Evolutionary conservation across 2,797 vertebrate genomes (phyloP).

Genomic region (Orestias chungarensis): DNA sequence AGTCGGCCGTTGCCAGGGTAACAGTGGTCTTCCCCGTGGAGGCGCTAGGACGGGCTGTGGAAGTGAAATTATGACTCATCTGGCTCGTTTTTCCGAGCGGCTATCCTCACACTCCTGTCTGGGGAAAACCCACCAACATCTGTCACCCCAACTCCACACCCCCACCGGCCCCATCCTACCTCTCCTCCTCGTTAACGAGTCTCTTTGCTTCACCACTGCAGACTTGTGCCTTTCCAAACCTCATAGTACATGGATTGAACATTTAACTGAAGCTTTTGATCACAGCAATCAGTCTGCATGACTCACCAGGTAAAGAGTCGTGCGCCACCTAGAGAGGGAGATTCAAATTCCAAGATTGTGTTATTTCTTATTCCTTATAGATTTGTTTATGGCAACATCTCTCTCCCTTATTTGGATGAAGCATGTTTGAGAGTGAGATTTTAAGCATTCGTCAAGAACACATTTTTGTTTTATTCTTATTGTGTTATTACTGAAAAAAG

Average conservation of each 20-base stretch:
- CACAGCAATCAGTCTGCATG: neutral
- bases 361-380: no score
- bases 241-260: neutral
- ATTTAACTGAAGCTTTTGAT: slow-evolving; percentile 26
- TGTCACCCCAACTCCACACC: slow-evolving; percentile 36
- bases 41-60: slow-evolving; percentile 10
- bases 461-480: neutral
- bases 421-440: neutral
- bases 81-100: slow-evolving; percentile 52
- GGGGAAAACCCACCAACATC: slow-evolving; percentile 73
- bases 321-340: slow-evolving; percentile 47
- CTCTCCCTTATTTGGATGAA: neutral
- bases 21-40: slow-evolving; percentile 68
- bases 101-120: slow-evolving; percentile 68
- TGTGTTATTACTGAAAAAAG: neutral
- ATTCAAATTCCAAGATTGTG: neutral
- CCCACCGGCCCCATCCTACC: neutral
- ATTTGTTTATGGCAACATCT: neutral
- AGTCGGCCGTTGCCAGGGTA: slow-evolving; percentile 68
- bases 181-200: neutral
- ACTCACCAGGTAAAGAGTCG: slow-evolving; percentile 14
- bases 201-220: neutral
- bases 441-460: neutral
- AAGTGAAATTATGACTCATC: slow-evolving; percentile 73
- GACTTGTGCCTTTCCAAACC: neutral